Evolutionary conservation across 2,113 vertebrate genomes (phyloP).

Genomic region (Dicentrarchus labrax): DNA sequence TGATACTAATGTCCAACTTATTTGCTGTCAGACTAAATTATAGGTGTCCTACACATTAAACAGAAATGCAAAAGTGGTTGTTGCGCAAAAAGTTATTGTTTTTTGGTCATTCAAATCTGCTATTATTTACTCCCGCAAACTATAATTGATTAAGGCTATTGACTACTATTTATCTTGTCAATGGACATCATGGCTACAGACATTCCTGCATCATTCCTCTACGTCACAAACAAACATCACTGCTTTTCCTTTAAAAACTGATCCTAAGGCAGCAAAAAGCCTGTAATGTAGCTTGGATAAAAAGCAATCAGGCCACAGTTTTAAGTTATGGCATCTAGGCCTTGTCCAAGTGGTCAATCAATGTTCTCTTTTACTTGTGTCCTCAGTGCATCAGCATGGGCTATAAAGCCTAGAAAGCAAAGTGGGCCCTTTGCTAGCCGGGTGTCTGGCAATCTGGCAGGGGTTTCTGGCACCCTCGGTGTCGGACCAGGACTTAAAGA

Average conservation of each 20-base stretch:
- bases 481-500: slow-evolving; percentile 66
- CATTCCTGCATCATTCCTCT: not conserved
- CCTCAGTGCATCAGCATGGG: slow-evolving; percentile 64
- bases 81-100: not conserved
- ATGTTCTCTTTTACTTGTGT: slow-evolving; percentile 71
- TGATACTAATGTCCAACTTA: not conserved
- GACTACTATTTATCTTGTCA: not conserved
- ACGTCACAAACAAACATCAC: slow-evolving; percentile 47
- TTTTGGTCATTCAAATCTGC: not conserved
- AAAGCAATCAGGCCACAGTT: slow-evolving; percentile 64
- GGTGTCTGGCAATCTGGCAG: slow-evolving; percentile 67
- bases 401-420: slow-evolving; percentile 72
- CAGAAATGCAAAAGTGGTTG: not conserved
- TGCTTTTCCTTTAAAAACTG: slow-evolving; percentile 47
- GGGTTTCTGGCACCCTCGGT: slow-evolving; percentile 62
- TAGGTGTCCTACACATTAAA: not conserved
- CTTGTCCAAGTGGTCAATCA: slow-evolving; percentile 74
- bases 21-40: not conserved
- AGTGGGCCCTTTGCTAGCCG: slow-evolving; percentile 54
- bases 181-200: not conserved
- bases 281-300: slow-evolving; percentile 56
- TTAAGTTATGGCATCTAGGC: slow-evolving; percentile 68
- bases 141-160: not conserved
- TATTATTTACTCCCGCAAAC: not conserved
- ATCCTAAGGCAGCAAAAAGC: slow-evolving; percentile 46